Evolutionary conservation across 2,797 vertebrate species (phyloP).

Genomic region (Myotis daubentonii): DNA sequence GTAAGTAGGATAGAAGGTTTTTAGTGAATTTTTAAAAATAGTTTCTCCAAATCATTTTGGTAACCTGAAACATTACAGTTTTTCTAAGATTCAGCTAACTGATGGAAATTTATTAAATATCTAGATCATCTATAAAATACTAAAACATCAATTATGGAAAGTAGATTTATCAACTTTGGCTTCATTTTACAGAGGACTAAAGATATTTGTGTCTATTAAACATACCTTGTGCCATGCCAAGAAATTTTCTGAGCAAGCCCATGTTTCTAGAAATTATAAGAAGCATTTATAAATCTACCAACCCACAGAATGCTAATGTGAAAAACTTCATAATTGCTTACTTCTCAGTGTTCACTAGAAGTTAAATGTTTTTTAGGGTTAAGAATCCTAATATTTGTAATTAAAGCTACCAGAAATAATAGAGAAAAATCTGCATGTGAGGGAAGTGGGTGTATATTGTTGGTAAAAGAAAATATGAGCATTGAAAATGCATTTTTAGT

Average conservation of each 20-base stretch:
- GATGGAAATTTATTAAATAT: neutral
- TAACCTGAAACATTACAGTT: neutral
- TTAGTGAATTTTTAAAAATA: neutral
- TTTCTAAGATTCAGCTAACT: neutral
- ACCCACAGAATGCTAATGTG: neutral
- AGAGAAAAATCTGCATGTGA: neutral
- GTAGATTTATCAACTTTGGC: neutral
- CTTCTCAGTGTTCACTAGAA: neutral
- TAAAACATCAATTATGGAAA: neutral
- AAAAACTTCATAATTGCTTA: neutral
- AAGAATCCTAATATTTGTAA: neutral
- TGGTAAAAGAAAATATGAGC: neutral
- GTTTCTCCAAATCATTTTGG: neutral
- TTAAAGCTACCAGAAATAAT: neutral
- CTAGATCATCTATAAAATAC: neutral
- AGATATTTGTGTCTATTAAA: neutral
- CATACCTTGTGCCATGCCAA: neutral
- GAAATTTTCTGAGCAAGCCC: neutral
- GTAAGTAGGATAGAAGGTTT: neutral
- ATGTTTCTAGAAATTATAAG: constrained; percentile 7
- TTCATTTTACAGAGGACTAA: neutral
- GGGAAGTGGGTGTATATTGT: neutral
- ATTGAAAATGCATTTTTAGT: neutral
- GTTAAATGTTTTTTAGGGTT: neutral
- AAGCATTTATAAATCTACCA: neutral